Base-by-base conservation (phyloP, 2,888 invertebrate species). In the Syrista parreyssii region DNA sequence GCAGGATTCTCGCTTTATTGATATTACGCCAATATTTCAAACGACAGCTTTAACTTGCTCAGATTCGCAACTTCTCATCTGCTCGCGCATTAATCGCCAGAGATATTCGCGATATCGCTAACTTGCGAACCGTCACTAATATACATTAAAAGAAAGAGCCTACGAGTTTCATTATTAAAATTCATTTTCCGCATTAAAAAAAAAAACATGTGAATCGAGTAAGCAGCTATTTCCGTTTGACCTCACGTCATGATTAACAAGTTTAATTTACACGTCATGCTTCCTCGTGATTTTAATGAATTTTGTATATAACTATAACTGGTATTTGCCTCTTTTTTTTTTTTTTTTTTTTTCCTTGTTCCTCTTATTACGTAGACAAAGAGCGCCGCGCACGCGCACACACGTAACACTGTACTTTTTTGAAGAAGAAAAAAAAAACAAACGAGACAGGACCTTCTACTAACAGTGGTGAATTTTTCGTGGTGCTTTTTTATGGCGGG, bases 401-500 rank as follows among this genome's bases (percentile, higher is more conserved):
- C 75, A 36, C 71, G 78, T 81, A 76, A 74, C 12, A 33, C 55
- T 75, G 11, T 75, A 77, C 40, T 68, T 36, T 69, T 40, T 71
- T 33, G 72, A 76, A 36, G 72, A 32, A 30, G 33, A 74, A 72
- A 68, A 31, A 68, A 74, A 55, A 81, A 74, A 75, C 74, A 73
- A 34, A 55, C 71, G 86, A 86, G 80, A 82, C 86, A 86, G 84
- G 84, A 83, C 82, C 84, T 86, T 82, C 82, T 84, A 88, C 88
- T 89, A 88, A 88, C 87, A 88, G 84, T 86, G 87, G 87, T 87
- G 87, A 87, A 87, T 71, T 33, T 88, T 86, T 86, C 81, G 84
- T 76, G 76, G 78, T 86, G 84, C 86, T 86, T 86, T 83, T 84
- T 68, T 82, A 80, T 85, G 84, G 88, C 88, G 89, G 88, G 90